Evolutionary conservation across 2,888 invertebrate species (phyloP), one percentile per base, ranked within the genome.

Genomic region (Metallyticus violacea): DNA sequence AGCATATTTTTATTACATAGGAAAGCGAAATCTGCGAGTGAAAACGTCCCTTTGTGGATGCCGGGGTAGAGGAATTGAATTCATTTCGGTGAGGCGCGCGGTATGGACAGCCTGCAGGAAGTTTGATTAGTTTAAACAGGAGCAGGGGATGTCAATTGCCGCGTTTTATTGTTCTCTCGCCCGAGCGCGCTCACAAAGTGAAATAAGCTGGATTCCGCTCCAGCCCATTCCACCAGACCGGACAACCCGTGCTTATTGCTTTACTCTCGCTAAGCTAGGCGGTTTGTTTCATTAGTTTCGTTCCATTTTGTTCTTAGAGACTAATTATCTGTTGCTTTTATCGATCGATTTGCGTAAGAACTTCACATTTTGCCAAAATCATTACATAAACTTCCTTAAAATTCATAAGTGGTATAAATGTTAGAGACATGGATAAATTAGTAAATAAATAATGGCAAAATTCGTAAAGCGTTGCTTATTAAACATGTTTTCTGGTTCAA

Each of bases 51-150:
- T 83, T 77, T 83, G 83, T 83, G 77, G n/a, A 27, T 27, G 25
- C 7, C 22, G 26, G 27, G 6, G 62, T 27, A 77, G 28, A 79
- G 77, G 76, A 26, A 77, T 83, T 28, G 28, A 28, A 83, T 83
- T 83, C 77, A 77, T 83, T 83, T 77, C 83, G 77, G 7, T 77
- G 9, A 6, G 28, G 79, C 7, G 27, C 26, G 26, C 79, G 79
- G 81, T 81, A 26, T 78, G 78, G 26, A 26, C 25, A 26, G 25
- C 7, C 4, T 29, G 29, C 29, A 30, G 30, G 29, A 40, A 81
- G 81, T 81, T 81, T 81, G 81, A 81, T 81, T 81, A 30, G 81
- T 81, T 81, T 81, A 30, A 81, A 81, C 79, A 80, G 79, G 29
- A 80, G 29, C 25, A 27, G 29, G 28, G 9, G 81, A 81, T 40